Base-by-base conservation (phyloP, 2,888 invertebrate genomes). In the Xanthorhoe spadicearia region DNA sequence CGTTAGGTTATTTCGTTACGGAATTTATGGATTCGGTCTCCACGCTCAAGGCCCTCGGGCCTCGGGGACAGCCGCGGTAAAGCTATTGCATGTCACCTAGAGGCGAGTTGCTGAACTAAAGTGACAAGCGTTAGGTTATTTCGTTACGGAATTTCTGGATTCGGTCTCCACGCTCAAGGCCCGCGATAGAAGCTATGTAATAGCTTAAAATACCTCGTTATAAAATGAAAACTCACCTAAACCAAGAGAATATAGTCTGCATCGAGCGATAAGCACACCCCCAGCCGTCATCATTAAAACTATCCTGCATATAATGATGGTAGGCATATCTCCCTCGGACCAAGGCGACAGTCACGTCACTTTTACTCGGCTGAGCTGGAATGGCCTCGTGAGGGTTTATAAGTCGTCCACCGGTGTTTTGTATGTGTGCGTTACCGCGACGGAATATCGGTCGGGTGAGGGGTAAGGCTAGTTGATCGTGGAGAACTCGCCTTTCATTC, bases 181-280 rank as follows among this genome's bases (percentile, higher is more conserved):
- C n/a, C n/a, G n/a, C n/a, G n/a, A n/a, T n/a, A n/a, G n/a, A n/a
- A n/a, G n/a, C n/a, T n/a, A n/a, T n/a, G n/a, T n/a, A n/a, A n/a
- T n/a, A n/a, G n/a, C n/a, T n/a, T n/a, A n/a, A n/a, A n/a, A n/a
- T n/a, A n/a, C n/a, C n/a, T n/a, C n/a, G n/a, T 46, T 3, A 46
- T 46, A 1, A 13, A 46, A 23, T 4, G 15, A 28, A 49, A 60
- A 80, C 84, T 82, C 85, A 94, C 94, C 95, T 94, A 83, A 97
- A 98, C 99, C 99, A 99, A 0, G 99, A 99, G 73, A 97, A 95
- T 71, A 99, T 94, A 0, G 99, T 99, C 92, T 99, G 99, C 80
- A 99, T 94, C 0, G 99, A 99, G 68, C 99, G 95, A 84, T 99
- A 99, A 0, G 99, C 99, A 92, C 99, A 99, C 4, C 99, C 99